Percentiles rank a stretch among this genome's conserved stretches.
phyloP scores from a whole-genome alignment of 1,140 invertebrate species.

The Fopius arisanus region DNA sequence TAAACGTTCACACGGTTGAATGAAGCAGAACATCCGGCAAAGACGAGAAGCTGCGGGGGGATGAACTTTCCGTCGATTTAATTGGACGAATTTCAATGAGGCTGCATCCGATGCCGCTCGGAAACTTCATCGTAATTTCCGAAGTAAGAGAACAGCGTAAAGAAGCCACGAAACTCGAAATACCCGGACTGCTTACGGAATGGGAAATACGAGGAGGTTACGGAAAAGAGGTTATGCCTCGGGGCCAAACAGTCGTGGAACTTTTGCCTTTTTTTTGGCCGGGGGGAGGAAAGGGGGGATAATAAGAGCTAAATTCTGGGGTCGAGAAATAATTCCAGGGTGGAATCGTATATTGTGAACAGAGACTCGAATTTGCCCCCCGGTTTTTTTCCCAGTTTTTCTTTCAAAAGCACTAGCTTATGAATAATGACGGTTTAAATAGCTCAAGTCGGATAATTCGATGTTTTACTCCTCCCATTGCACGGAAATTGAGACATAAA shows the following conservation, averaged over 20 bases:
- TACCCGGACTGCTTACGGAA: not conserved
- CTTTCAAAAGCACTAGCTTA: no score
- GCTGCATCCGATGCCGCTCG: constrained; percentile 24
- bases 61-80: constrained; percentile 43
- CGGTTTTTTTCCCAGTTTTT: no score
- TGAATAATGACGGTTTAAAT: no score
- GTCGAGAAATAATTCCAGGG: no score
- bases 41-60: not conserved
- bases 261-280: not conserved
- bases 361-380: no score
- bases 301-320: no score
- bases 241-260: not conserved
- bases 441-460: no score
- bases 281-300: no score
- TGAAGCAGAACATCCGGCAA: not conserved
- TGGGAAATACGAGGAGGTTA: constrained; percentile 10
- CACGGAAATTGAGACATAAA: no score
- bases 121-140: constrained; percentile 51
- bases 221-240: not conserved
- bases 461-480: no score
- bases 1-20: not conserved
- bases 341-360: no score
- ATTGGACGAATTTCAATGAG: constrained; percentile 50
- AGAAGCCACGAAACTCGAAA: constrained; percentile 10
- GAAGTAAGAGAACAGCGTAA: constrained; percentile 24